A percentile compares a stretch with the other conserved stretches of the same genome.
These are phyloP conservation scores for Meloidogyne floridensis DNA, from an alignment of 1,140 invertebrate species.

Conservation along the genomic window DNA sequence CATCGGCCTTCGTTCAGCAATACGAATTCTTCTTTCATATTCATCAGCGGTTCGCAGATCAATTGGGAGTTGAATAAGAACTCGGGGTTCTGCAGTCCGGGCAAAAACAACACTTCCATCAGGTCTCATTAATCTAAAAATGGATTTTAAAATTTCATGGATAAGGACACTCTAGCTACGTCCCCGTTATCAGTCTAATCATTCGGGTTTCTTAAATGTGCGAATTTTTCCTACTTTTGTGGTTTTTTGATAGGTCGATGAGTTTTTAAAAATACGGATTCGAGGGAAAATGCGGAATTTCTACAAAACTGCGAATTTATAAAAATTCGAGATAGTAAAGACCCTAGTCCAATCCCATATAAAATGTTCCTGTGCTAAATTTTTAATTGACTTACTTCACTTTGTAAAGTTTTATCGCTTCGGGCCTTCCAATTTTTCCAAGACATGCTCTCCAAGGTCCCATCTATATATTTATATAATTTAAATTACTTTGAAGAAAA, in stretches of 20 bases:
- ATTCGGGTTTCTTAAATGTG: no score
- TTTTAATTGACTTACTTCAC: background rate
- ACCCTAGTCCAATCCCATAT: no score
- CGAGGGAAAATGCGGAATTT: no score
- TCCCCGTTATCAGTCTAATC: no score
- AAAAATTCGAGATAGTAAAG: no score
- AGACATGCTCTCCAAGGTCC: slow-evolving; percentile 24
- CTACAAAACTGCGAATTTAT: no score
- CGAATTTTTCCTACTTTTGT: no score
- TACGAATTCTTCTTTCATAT: slow-evolving; percentile 53
- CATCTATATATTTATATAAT: background rate
- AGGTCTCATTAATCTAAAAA: slow-evolving; percentile 42
- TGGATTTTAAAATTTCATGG: no score
- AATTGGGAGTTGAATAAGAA: slow-evolving; percentile 55
- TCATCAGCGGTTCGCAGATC: slow-evolving; percentile 51
- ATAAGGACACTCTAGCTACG: no score
- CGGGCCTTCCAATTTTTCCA: slow-evolving; percentile 20
- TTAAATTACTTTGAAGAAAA: background rate
- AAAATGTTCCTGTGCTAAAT: no score
- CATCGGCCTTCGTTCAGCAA: slow-evolving; percentile 58
- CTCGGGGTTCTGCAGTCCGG: slow-evolving; percentile 51
- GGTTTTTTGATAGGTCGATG: no score
- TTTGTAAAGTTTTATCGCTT: slow-evolving; percentile 24
- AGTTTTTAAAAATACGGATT: no score
- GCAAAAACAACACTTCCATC: slow-evolving; percentile 56